A percentile compares a stretch with the other conserved stretches of the same genome.
phyloP scores from a whole-genome alignment of 2,113 vertebrate genomes.

The Labeo catla region DNA sequence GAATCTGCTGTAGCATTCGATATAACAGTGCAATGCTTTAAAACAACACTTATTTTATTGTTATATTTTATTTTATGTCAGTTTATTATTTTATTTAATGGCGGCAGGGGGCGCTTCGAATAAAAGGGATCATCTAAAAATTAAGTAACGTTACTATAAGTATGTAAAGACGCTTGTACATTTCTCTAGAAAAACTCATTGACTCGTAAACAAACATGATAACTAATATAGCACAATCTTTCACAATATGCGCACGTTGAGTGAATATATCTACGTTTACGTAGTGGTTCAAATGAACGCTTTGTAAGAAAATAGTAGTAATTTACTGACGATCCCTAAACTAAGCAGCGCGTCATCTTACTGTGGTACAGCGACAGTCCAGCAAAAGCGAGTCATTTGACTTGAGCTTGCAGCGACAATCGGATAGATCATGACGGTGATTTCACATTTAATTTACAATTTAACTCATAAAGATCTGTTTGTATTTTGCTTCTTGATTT shows the following conservation, averaged over 20 bases:
- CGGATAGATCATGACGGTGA: conserved; percentile 50
- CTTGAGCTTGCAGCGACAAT: too few relatives aligned
- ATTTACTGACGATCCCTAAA: conserved; percentile 46
- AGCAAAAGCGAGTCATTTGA: background rate
- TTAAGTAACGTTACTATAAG: too few relatives aligned
- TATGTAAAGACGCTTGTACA: background rate
- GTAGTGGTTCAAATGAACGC: background rate
- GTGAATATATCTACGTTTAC: background rate
- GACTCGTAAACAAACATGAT: too few relatives aligned
- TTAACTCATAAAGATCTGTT: background rate
- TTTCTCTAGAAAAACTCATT: background rate
- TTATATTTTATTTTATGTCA: background rate
- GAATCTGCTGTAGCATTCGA: background rate
- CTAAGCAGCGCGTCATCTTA: background rate
- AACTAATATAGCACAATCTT: background rate
- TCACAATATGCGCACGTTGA: background rate
- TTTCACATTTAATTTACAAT: background rate
- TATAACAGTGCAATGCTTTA: background rate
- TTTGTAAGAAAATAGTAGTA: background rate
- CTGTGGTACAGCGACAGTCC: background rate
- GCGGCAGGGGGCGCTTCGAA: background rate
- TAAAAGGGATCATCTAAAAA: background rate
- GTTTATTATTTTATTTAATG: background rate
- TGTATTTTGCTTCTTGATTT: background rate
- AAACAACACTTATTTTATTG: too few relatives aligned